Base-by-base conservation (phyloP, 2,113 vertebrate genomes). In the Callionymus lyra region DNA sequence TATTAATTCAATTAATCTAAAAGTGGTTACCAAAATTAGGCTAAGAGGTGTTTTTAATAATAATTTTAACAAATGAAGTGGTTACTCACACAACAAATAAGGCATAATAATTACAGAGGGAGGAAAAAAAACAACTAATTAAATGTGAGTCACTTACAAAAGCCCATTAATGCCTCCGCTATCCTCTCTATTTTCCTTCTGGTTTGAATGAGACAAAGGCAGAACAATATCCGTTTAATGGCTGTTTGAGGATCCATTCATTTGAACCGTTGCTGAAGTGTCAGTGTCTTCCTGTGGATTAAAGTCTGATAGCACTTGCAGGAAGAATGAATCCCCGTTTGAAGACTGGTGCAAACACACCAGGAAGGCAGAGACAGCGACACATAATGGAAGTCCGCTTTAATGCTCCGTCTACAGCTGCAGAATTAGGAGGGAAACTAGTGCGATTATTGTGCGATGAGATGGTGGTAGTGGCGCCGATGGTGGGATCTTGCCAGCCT, bases 141-240 rank as follows among this genome's bases (percentile, higher is more conserved):
- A 77, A 75, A 71, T 57, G 63, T 69, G 69, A 81, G 63, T 82
- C 77, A 59, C 67, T 84, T 82, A 79, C 76, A 80, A 59, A 62
- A 74, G 74, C 75, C 80, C 74, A 84, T 83, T 86, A 81, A 80
- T 72, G 74, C 76, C 73, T 45, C 61, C 58, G 67, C 75, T 64
- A 79, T 76, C 74, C 63, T 71, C 67, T 85, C 68, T 69, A 72
- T 80, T 78, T 76, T 81, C 70, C 68, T 73, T 83, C 81, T 79
- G 73, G 74, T 79, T 70, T 66, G 51, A 80, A 59, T 59, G 58
- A 77, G 71, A 86, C 74, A 83, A 84, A 83, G 47, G 68, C 47
- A 59, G 57, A 65, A 82, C 78, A 84, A 85, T 82, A 82, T 84
- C 67, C 75, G 59, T 80, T 81, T 82, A 84, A 85, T 82, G 68